Evolutionary conservation across 1,140 invertebrate species (phyloP).

Genomic region (Eufriesea mexicana): DNA sequence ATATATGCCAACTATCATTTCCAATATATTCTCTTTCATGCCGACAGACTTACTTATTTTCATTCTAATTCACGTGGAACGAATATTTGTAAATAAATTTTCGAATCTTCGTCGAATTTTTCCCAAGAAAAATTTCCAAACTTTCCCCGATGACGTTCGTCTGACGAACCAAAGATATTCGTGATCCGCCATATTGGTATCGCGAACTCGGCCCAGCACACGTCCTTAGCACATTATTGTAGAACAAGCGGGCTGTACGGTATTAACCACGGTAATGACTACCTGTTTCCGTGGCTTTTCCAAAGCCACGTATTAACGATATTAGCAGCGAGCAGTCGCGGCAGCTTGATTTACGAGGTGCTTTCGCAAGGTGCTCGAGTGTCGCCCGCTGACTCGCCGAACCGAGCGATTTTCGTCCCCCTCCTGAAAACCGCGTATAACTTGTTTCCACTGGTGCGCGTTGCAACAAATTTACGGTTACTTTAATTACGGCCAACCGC

Average conservation of each 20-base stretch:
- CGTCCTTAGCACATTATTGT: neutral
- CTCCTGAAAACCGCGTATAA: neutral
- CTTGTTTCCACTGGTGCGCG: neutral
- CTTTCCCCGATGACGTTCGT: too few species aligned
- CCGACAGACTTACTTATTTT: too few species aligned
- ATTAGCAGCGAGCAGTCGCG: neutral
- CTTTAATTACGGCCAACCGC: slow-evolving; percentile 12
- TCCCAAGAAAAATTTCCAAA: too few species aligned
- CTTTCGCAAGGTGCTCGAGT: slow-evolving; percentile 42
- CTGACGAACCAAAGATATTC: too few species aligned
- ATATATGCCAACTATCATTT: too few species aligned
- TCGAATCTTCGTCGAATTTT: too few species aligned
- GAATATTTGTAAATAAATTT: too few species aligned
- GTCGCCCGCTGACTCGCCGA: neutral
- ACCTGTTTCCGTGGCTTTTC: slow-evolving; percentile 21
- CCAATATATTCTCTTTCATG: too few species aligned
- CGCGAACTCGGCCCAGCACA: neutral
- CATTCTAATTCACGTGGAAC: too few species aligned
- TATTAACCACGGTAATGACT: slow-evolving; percentile 6
- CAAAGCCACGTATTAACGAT: slow-evolving; percentile 29
- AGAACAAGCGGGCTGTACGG: neutral
- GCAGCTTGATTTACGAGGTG: slow-evolving; percentile 14
- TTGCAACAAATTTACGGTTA: slow-evolving; percentile 29
- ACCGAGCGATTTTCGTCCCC: neutral
- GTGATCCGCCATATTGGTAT: too few species aligned